Base-by-base conservation (phyloP, 2,113 vertebrate genomes). In the Erinaceus europaeus region DNA sequence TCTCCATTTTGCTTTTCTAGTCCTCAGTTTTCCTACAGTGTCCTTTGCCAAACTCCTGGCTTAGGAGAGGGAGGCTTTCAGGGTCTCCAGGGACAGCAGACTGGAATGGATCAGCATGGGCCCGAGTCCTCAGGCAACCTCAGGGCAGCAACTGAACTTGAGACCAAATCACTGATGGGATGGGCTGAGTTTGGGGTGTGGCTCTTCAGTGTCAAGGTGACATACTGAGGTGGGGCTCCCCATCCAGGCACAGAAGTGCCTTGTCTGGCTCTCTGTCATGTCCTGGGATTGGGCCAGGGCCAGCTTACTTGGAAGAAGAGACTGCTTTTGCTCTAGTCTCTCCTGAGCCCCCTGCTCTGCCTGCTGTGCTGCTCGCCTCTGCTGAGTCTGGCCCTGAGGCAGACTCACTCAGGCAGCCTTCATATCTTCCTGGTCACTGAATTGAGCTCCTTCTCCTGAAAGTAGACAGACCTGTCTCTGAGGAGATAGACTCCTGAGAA, bases 1-100 rank as follows among this genome's bases (percentile, higher is more conserved):
- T 62, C 32, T 84, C 27, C 67, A 72, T 59, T 29, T 52, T 52
- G 18, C 32, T 68, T 64, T 64, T 73, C 55, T n/a, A 17, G 36
- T 32, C 9, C 6, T 18, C 5, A 12, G 17, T 23, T 64, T 42
- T 42, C 74, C 18, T 6, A 8, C 34, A 9, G 11, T 44, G n/a
- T 67, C 55, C 53, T 61, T 53, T 67, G 62, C 15, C 21, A 12
- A 20, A 42, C 32, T 36, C 23, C 32, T 79, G 87, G 10, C 8
- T 4, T n/a, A 18, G 13, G 27, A 53, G 29, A 48, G 0, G 27
- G 13, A 14, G 18, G 0, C 15, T n/a, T 6, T 2, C 0, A 9
- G 44, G 3, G 4, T n/a, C 14, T 74, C 32, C 20, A 20, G 78
- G 90, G 32, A 73, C 2, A 18, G 40, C n/a, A 5, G 68, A 20